Base-by-base conservation (phyloP, 2,888 invertebrate genomes). In the Zygaena filipendulae region DNA sequence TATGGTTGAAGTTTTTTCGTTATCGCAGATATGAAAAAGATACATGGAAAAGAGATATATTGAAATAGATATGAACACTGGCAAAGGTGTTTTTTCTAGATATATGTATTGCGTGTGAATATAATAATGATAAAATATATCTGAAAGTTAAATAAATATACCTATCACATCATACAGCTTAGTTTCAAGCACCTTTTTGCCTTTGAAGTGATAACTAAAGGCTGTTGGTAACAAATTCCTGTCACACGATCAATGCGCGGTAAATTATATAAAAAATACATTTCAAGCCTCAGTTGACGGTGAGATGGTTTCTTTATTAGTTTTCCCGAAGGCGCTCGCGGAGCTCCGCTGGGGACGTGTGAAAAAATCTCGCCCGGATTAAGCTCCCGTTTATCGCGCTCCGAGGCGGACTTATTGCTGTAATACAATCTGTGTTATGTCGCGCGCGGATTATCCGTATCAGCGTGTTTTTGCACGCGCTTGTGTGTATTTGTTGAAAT, bases 261-360 rank as follows among this genome's bases (percentile, higher is more conserved):
- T 70, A 81, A 81, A 81, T 81, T 80, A 77, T 75, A 81, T 81
- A 81, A 81, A 81, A 81, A 81, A 80, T 74, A 81, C 79, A 81
- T 81, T 81, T 81, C 81, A 80, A 67, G 80, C 79, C 63, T 69
- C 69, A 79, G 77, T 68, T 71, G 75, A 52, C 70, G 46, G 57
- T 62, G 63, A 74, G 72, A 81, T 81, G 77, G 79, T 74, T 75
- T 77, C 75, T 74, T 79, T 79, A 80, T 80, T 80, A 80, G 75
- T 77, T 77, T 77, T 71, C 67, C 69, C 59, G 60, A 51, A 52
- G 69, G 67, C 63, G 45, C 44, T 44, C 39, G 39, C 40, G 38
- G 43, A 38, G 39, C 34, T 30, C 46, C 46, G 53, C 51, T 57
- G 62, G 70, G 64, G 69, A 74, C 71, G 77, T 75, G 77, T 75